phyloP scores from a whole-genome alignment of 2,113 vertebrate genomes.

The Pituophis catenifer region DNA sequence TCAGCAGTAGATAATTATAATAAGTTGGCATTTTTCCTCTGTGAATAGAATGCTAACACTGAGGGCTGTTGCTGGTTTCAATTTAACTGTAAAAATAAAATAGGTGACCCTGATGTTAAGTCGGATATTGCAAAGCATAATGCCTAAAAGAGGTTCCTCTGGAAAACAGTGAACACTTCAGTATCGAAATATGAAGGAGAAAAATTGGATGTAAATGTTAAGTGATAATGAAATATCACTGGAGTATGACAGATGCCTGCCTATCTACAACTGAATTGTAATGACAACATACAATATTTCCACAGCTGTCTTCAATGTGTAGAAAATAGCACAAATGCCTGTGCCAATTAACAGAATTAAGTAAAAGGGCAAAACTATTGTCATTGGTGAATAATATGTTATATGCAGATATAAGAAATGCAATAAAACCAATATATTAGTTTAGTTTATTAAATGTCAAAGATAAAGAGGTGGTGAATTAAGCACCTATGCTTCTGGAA shows the following conservation, averaged over 20 bases:
- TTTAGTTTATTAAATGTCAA: not conserved
- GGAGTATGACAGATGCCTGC: not conserved
- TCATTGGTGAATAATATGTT: not conserved
- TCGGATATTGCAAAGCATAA: no score
- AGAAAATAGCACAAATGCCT: not conserved
- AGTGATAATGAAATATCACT: not conserved
- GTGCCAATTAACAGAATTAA: not conserved
- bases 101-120: not conserved
- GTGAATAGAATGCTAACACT: not conserved
- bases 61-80: not conserved
- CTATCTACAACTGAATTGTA: not conserved
- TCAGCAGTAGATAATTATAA: not conserved
- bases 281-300: not conserved
- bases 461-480: no score
- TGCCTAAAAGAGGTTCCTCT: not conserved
- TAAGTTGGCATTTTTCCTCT: not conserved
- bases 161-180: not conserved
- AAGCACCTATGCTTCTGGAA: not conserved
- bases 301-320: not conserved
- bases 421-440: not conserved
- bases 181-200: not conserved
- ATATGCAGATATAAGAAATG: not conserved
- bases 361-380: not conserved
- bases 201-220: conserved; percentile 7
- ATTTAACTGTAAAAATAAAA: not conserved